Conservation (phyloP, 2,888 invertebrate genomes). For the Anticlea derivata region DNA sequence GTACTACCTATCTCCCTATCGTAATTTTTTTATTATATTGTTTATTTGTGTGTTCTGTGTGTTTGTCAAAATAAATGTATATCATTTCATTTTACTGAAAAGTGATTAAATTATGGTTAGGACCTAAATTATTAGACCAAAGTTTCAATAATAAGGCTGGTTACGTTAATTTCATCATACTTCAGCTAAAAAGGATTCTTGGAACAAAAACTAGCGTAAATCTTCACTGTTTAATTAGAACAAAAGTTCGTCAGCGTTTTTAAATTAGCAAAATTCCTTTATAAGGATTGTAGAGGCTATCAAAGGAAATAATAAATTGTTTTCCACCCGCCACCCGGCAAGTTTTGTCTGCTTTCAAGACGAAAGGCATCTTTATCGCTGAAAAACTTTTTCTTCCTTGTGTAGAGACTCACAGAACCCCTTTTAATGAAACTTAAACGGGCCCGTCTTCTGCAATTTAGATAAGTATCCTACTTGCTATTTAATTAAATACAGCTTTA, state of each 20-base stretch:
- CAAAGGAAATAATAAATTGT: constrained; percentile 69
- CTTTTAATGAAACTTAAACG: constrained; percentile 76
- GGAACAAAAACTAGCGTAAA: constrained; percentile 37
- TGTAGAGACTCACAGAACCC: constrained; percentile 58
- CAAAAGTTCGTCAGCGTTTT: constrained; percentile 42
- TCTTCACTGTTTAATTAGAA: constrained; percentile 41
- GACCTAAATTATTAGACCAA: too few species aligned
- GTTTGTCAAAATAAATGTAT: too few species aligned
- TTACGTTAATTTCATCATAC: constrained; percentile 12
- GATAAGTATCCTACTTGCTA: constrained; percentile 63
- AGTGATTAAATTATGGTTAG: too few species aligned
- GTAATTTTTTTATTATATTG: too few species aligned
- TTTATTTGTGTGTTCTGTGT: too few species aligned
- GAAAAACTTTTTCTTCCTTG: constrained; percentile 71
- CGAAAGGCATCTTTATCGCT: constrained; percentile 76
- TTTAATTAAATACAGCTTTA: constrained; percentile 60
- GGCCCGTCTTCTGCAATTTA: constrained; percentile 63
- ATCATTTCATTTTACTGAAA: too few species aligned
- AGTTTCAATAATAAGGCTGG: too few species aligned
- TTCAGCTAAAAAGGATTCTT: constrained; percentile 22
- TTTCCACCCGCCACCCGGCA: constrained; percentile 59
- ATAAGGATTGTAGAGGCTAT: constrained; percentile 52
- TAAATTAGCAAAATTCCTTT: constrained; percentile 56
- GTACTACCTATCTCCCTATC: too few species aligned
- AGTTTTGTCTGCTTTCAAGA: constrained; percentile 65